Conservation (phyloP, 2,888 invertebrate species). For the Eristalinus sepulchralis region DNA sequence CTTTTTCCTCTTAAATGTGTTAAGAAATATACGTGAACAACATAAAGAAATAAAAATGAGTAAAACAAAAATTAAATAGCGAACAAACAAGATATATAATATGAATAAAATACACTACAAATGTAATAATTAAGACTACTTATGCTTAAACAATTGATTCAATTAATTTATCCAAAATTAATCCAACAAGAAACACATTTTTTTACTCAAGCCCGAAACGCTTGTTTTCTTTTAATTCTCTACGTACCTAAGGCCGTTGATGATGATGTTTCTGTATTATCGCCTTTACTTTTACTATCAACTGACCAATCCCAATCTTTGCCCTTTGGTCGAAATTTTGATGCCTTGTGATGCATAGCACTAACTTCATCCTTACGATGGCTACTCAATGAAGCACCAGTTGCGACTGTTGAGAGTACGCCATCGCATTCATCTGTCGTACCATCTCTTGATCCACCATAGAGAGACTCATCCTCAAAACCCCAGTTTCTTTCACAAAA, state of each 20-base stretch:
- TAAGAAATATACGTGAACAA: conserved; percentile 27
- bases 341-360: conserved; percentile 82
- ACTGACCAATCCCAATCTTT: conserved; percentile 87
- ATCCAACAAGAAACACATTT: conserved; percentile 11
- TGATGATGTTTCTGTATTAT: conserved; percentile 58
- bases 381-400: conserved; percentile 16
- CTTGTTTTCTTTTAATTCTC: conserved; percentile 7
- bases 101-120: conserved; percentile 39
- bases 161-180: conserved; percentile 24
- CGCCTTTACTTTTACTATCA: conserved; percentile 77
- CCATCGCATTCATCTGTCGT: conserved; percentile 64
- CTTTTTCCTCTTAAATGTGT: conserved; percentile 27
- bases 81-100: conserved; percentile 20
- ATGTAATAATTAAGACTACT: conserved; percentile 32
- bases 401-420: conserved; percentile 41
- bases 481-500: conserved; percentile 90
- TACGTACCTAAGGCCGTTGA: conserved; percentile 63
- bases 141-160: conserved; percentile 32
- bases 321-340: conserved; percentile 87
- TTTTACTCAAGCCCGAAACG: not conserved
- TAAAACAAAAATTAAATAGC: conserved; percentile 11
- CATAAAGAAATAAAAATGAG: not conserved
- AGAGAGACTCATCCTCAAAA: conserved; percentile 76
- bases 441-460: conserved; percentile 17
- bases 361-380: conserved; percentile 65